phyloP scores from a whole-genome alignment of 2,888 invertebrate genomes.

The Endomychus coccineus region DNA sequence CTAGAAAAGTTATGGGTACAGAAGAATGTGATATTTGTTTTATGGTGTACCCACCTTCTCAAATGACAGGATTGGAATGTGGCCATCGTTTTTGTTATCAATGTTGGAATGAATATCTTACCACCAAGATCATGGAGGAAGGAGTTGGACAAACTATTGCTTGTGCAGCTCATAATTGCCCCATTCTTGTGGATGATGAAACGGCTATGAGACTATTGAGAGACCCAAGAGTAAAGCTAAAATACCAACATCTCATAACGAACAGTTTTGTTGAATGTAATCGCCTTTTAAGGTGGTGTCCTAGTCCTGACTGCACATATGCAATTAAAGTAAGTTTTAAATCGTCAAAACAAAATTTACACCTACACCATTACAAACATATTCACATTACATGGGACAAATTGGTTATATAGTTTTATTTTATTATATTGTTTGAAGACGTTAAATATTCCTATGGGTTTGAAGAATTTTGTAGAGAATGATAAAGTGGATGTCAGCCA shows the following conservation, averaged over 20 bases:
- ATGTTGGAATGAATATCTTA: conserved; percentile 97
- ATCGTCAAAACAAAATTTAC: too few species aligned
- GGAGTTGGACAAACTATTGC: conserved; percentile 94
- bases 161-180: conserved; percentile 95
- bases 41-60: conserved; percentile 64
- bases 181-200: conserved; percentile 95
- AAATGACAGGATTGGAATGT: conserved; percentile 94
- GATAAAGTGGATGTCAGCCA: too few species aligned
- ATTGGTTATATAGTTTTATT: too few species aligned
- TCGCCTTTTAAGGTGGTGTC: conserved; percentile 94
- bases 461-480: too few species aligned
- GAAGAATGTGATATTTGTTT: conserved; percentile 95
- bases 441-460: too few species aligned
- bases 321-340: conserved; percentile 65
- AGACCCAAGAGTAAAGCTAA: conserved; percentile 79
- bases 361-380: too few species aligned
- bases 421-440: too few species aligned
- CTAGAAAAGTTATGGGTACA: conserved; percentile 62
- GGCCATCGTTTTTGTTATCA: conserved; percentile 92
- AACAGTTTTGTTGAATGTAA: conserved; percentile 99
- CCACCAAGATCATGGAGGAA: conserved; percentile 97
- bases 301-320: conserved; percentile 95
- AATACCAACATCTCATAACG: conserved; percentile 96
- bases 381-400: too few species aligned
- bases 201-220: conserved; percentile 88